These are phyloP conservation scores for Acromyrmex charruanus DNA, from an alignment of 1,140 invertebrate species.

Conservation along the genomic window DNA sequence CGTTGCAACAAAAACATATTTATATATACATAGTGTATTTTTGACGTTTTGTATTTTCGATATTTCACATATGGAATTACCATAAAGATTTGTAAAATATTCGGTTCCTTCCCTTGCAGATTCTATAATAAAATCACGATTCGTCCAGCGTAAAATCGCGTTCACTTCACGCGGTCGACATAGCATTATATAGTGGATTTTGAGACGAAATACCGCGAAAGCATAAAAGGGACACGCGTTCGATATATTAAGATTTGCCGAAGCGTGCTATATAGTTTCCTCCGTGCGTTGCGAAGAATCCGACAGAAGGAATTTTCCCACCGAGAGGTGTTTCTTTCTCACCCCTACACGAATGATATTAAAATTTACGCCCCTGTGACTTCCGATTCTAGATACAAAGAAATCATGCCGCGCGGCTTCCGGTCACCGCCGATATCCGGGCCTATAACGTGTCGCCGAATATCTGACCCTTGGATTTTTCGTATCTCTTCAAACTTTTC, in stretches of 20 bases:
- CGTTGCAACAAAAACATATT: background rate
- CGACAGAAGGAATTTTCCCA: constrained; percentile 24
- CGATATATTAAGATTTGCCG: constrained; percentile 54
- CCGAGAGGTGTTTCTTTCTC: background rate
- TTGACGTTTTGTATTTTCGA: background rate
- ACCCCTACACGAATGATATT: constrained; percentile 32
- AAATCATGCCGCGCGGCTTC: constrained; percentile 35
- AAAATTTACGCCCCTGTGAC: constrained; percentile 49
- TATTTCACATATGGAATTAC: background rate
- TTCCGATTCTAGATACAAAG: constrained; percentile 28
- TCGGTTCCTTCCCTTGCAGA: background rate
- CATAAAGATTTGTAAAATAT: background rate
- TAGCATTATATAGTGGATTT: background rate
- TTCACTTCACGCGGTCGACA: constrained; percentile 27
- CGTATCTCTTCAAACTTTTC: background rate
- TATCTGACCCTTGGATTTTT: background rate
- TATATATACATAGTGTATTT: background rate
- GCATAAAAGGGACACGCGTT: constrained; percentile 19
- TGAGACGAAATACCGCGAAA: constrained; percentile 29
- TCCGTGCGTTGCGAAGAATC: constrained; percentile 5
- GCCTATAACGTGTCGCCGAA: background rate
- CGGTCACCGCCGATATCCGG: constrained; percentile 48
- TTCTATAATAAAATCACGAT: constrained; percentile 24
- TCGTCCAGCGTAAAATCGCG: constrained; percentile 51
- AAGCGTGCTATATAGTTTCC: constrained; percentile 23